These are phyloP conservation scores for Caenorhabditis panamensis DNA, from an alignment of 2,888 invertebrate genomes.

Conservation along the genomic window DNA sequence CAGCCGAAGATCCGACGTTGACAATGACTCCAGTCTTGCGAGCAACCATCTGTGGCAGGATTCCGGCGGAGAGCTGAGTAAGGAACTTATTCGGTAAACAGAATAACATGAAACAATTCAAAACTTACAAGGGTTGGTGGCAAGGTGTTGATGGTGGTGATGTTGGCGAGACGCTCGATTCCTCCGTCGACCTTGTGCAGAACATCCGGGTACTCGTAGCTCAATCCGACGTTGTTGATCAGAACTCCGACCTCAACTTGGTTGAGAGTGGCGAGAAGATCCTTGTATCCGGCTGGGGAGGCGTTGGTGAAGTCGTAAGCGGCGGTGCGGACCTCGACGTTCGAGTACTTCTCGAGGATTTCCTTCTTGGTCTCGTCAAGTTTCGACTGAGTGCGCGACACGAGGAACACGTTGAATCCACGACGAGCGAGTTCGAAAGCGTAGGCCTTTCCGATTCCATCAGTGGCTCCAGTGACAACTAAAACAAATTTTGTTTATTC, in stretches of 20 bases:
- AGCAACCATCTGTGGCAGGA: no score
- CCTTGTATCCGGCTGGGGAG: conserved; percentile 68
- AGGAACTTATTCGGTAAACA: no score
- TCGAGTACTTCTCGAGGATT: conserved; percentile 65
- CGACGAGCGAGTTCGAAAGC: conserved; percentile 76
- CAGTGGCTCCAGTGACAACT: conserved; percentile 81
- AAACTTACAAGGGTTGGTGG: conserved; percentile 85
- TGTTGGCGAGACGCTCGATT: conserved; percentile 77
- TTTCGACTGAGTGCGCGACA: conserved; percentile 78
- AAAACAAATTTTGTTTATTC: conserved; percentile 60
- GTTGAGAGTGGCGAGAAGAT: conserved; percentile 70
- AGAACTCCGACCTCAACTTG: conserved; percentile 75
- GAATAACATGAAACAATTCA: no score
- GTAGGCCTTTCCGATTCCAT: conserved; percentile 81
- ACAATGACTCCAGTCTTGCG: no score
- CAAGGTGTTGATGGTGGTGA: conserved; percentile 88
- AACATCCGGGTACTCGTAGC: conserved; percentile 88
- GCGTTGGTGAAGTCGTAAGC: conserved; percentile 76
- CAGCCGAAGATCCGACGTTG: no score
- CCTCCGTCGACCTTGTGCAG: conserved; percentile 70
- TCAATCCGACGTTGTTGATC: conserved; percentile 94
- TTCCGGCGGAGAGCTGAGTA: no score
- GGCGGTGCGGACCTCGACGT: conserved; percentile 73
- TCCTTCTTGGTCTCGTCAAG: conserved; percentile 76
- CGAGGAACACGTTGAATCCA: conserved; percentile 79